Evolutionary conservation across 1,140 invertebrate species (phyloP), one percentile per base, ranked within the genome.

Genomic region (Euura lappo): DNA sequence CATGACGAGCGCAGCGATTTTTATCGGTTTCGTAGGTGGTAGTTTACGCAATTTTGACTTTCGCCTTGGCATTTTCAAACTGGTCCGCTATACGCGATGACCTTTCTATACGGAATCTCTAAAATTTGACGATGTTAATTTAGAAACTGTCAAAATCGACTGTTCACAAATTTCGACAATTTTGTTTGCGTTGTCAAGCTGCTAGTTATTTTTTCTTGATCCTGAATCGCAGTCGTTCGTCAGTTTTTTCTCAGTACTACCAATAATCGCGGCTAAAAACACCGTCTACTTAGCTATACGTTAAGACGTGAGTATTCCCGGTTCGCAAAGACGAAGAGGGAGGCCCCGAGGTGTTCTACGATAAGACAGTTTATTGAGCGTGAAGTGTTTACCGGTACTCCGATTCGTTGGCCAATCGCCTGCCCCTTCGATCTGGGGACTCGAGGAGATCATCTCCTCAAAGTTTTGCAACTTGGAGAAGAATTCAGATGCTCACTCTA

Each of bases 1-100:
- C 0, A 83, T 74, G 11, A 87, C 77, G 47, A 86, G 73, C 42
- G 81, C 77, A 3, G 80, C 81, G 51, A 86, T 81, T 71, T 81
- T 83, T 69, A 78, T 74, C 11, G 82, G 81, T 70, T 70, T 80
- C 3, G 7, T 3, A 68, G 74, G 13, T 69, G 69, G 45, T 6
- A 6, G 46, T 69, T 80, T 44, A 3, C 42, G 8, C 28, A 10
- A 51, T 78, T 64, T 46, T 13, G 10, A n/a, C 10, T 65, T 44
- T 51, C 6, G 47, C 45, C 5, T 76, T 4, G 4, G 3, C 6
- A 65, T 73, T 71, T 47, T 77, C 3, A 28, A 45, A 74, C 68
- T 28, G 66, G 13, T 71, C 42, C 2, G 42, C 1, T 28, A 28
- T 28, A 28, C 28, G 28, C 28, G 28, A 28, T 28, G 28, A 28